Conservation (phyloP, 2,797 vertebrate species). For the Rhinoraja longicauda region DNA sequence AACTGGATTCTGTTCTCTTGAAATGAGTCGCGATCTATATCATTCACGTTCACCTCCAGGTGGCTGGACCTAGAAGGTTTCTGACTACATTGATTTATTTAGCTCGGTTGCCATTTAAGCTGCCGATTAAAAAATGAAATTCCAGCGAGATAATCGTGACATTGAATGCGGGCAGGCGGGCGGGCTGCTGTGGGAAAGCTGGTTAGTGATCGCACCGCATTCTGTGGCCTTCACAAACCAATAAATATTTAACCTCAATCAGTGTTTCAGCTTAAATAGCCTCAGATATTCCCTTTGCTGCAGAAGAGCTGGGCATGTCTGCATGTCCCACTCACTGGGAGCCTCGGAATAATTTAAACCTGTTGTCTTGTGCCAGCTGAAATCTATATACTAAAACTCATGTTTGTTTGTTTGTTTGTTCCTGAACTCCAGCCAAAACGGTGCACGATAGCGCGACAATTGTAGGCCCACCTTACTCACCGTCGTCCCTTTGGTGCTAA, state of each 20-base stretch:
- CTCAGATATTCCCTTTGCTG: constrained; percentile 7
- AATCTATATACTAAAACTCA: constrained; percentile 13
- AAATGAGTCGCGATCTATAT: not conserved
- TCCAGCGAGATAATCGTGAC: not conserved
- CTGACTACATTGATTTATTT: not conserved
- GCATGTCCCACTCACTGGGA: not conserved
- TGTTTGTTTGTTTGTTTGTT: no score
- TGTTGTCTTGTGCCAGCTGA: not conserved
- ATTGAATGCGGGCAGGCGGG: not conserved
- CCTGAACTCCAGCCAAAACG: no score
- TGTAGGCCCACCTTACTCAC: no score
- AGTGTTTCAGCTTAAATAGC: constrained; percentile 34
- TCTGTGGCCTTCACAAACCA: not conserved
- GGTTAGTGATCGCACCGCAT: constrained; percentile 22
- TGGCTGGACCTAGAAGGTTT: not conserved
- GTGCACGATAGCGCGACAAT: no score
- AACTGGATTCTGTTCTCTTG: not conserved
- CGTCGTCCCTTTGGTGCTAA: no score
- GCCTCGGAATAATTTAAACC: constrained; percentile 24
- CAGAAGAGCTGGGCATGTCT: not conserved
- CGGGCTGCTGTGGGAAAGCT: not conserved
- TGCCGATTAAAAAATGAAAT: not conserved
- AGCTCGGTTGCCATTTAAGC: not conserved
- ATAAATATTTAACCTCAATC: constrained; percentile 38
- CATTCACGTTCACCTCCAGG: not conserved